Evolutionary conservation across 1,140 invertebrate genomes (phyloP).

Genomic region (Coptotermes formosanus): DNA sequence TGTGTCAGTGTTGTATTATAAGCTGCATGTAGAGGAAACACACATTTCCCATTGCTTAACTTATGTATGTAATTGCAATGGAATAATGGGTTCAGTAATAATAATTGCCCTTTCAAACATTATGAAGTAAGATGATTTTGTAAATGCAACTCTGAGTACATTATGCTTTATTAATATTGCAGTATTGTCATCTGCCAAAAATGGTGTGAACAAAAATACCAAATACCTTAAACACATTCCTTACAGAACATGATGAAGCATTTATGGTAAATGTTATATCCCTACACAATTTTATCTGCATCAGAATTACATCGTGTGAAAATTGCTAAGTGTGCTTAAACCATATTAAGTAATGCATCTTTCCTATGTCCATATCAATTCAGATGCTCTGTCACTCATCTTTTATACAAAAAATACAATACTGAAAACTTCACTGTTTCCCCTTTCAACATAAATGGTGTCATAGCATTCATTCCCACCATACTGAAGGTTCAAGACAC

Average conservation of each 20-base stretch:
- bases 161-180: background rate
- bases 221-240: background rate
- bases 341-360: background rate
- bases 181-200: background rate
- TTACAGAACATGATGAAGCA: background rate
- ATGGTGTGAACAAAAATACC: background rate
- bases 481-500: constrained; percentile 1
- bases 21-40: background rate
- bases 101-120: background rate
- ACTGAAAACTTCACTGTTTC: background rate
- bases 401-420: constrained; percentile 7
- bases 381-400: background rate
- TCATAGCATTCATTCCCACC: constrained; percentile 4
- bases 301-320: background rate
- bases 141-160: no score
- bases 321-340: constrained; percentile 5
- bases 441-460: constrained; percentile 15
- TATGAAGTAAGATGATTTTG: no score
- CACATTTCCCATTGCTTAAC: no score
- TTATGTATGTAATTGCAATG: no score
- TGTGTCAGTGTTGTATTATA: background rate
- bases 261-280: background rate
- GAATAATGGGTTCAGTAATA: background rate
- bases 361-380: background rate
- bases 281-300: background rate